These are phyloP conservation scores for Argyra leucocephala DNA, from an alignment of 2,888 invertebrate species.

Conservation along the genomic window DNA sequence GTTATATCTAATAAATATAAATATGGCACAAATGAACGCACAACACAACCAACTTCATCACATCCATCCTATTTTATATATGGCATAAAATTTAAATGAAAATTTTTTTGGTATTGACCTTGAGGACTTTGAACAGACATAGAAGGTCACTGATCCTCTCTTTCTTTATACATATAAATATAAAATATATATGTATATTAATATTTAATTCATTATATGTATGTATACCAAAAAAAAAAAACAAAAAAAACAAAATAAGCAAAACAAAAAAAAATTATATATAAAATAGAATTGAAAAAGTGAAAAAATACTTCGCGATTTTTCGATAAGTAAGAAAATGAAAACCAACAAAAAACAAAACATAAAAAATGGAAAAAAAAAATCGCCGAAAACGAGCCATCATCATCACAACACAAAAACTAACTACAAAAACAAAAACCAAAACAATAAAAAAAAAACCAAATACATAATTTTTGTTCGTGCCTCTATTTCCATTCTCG, in stretches of 20 bases:
- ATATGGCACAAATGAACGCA: too few species aligned
- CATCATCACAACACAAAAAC: not conserved
- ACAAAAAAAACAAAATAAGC: too few species aligned
- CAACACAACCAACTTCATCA: too few species aligned
- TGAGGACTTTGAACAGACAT: constrained; percentile 4
- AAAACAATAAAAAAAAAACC: too few species aligned
- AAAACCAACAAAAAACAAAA: not conserved
- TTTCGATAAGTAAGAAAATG: not conserved
- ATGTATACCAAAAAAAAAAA: too few species aligned
- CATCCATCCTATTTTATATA: not conserved
- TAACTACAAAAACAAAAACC: too few species aligned
- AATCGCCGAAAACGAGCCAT: not conserved
- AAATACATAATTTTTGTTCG: not conserved
- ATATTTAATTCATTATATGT: too few species aligned
- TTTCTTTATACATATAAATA: too few species aligned
- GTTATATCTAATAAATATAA: too few species aligned
- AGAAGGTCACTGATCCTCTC: not conserved
- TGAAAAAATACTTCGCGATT: not conserved
- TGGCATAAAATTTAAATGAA: constrained; percentile 3
- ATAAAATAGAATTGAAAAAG: not conserved
- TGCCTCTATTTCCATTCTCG: not conserved
- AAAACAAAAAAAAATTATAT: not conserved
- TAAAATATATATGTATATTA: not conserved
- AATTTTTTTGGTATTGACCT: not conserved
- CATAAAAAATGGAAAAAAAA: not conserved